phyloP scores from a whole-genome alignment of 2,113 vertebrate species.

The Cynocephalus volans region DNA sequence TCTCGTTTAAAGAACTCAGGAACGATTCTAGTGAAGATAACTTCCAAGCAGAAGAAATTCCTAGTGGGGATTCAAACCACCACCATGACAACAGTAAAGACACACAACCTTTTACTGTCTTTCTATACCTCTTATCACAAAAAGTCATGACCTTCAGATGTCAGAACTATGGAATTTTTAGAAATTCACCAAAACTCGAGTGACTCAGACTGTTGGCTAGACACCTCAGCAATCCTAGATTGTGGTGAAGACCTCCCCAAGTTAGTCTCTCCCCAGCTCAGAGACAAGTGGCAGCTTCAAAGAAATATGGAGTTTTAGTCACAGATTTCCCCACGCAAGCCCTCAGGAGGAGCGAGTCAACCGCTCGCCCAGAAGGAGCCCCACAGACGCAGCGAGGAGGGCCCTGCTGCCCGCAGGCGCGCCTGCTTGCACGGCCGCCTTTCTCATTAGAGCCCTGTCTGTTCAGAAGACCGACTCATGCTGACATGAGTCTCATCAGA shows the following conservation, averaged over 20 bases:
- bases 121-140: not conserved
- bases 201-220: not conserved
- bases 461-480: constrained; percentile 54
- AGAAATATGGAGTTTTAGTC: not conserved
- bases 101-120: not conserved
- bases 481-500: constrained; percentile 45
- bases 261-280: not conserved
- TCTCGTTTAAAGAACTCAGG: not conserved
- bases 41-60: not conserved
- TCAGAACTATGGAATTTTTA: not conserved
- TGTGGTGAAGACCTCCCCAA: not conserved
- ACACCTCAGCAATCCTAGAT: not conserved
- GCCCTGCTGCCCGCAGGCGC: too few relatives aligned
- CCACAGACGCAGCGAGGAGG: not conserved
- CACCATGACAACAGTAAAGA: not conserved
- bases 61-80: not conserved
- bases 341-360: rapidly evolving
- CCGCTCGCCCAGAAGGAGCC: not conserved
- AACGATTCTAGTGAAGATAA: not conserved
- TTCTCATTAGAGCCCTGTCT: not conserved
- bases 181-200: not conserved
- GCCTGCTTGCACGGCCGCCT: constrained; percentile 1
- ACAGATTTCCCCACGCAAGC: not conserved
- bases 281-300: not conserved
- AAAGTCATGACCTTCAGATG: not conserved